Base-by-base conservation (phyloP, 2,797 vertebrate genomes). In the Sebastes taczanowskii region DNA sequence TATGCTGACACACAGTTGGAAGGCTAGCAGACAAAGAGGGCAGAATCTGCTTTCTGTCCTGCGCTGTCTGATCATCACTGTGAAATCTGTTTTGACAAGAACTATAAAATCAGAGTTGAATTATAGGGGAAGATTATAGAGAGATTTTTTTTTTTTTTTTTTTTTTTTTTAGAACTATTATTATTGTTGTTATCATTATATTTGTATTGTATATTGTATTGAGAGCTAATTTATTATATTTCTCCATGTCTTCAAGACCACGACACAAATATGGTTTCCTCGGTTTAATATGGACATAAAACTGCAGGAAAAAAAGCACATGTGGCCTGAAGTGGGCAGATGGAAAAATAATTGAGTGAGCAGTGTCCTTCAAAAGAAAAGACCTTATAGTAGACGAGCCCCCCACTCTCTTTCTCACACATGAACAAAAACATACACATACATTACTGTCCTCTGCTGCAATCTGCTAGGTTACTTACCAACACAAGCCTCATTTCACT, bases 1-100 rank as follows among this genome's bases (percentile, higher is more conserved):
- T 94, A 92, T 92, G 92, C 93, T 95, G 94, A 95, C 93, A 95
- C 92, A 91, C 92, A 90, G 89, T 94, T 94, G 91, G 92, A 93
- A 94, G 91, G 92, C 88, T 90, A 90, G 83, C 88, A 95, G 93
- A 96, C 95, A 95, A 95, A 96, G 93, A 89, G 94, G 86, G 90
- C 81, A 89, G 88, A 91, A 88, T 85, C 91, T 91, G 83, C 79
- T 86, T 68, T 89, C 77, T 89, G 76, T 80, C 85, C 81, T 72
- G 71, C 73, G 83, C 71, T 73, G 73, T 85, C 82, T 87, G 85
- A 92, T 86, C 66, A 82, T 80, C 71, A 77, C 76, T 79, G 74
- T 81, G 65, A 87, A 83, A 86, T 86, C 72, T 74, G 87, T 85
- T 91, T 84, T 77, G 59, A 84, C 58, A 88, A 70, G 14, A 81